Conservation (phyloP, 2,888 invertebrate genomes). For the Scaptomyza cyrtandrae region DNA sequence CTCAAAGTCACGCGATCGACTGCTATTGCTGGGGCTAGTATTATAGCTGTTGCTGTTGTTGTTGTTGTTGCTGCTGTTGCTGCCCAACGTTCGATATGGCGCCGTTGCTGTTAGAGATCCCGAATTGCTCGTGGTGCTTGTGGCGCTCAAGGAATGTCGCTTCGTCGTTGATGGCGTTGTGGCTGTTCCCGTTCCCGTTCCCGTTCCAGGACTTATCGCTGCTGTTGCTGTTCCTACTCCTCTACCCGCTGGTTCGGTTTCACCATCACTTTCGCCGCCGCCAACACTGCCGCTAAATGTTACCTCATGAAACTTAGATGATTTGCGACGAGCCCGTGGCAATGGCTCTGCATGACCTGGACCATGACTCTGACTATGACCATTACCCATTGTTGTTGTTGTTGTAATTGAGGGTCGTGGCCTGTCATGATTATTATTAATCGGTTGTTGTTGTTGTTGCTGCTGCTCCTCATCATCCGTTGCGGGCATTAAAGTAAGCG, state of each 20-base stretch:
- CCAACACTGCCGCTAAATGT: constrained; percentile 82
- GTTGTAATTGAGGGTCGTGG: constrained; percentile 59
- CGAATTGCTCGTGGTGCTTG: constrained; percentile 66
- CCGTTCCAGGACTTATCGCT: constrained; percentile 1
- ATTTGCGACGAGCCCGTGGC: constrained; percentile 67
- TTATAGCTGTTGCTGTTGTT: not conserved
- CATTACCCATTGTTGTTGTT: constrained; percentile 50
- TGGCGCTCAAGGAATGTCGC: constrained; percentile 66
- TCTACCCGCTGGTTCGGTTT: constrained; percentile 9
- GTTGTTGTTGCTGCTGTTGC: constrained; percentile 25
- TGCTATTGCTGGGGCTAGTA: constrained; percentile 36
- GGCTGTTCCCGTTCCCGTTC: too few species aligned
- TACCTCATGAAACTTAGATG: constrained; percentile 80
- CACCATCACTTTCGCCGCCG: constrained; percentile 74
- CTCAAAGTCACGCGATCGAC: constrained; percentile 44
- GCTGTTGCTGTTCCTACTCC: not conserved
- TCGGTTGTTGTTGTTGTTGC: constrained; percentile 21
- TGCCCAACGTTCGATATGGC: constrained; percentile 63
- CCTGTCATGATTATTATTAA: constrained; percentile 49
- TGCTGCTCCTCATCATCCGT: constrained; percentile 27
- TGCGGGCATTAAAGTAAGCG: constrained; percentile 54
- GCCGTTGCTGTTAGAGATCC: constrained; percentile 45
- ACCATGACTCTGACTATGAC: constrained; percentile 40
- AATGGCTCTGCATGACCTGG: constrained; percentile 24
- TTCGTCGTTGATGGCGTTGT: constrained; percentile 37